Base-by-base conservation (phyloP, 2,888 invertebrate species). In the Hypolimnas misippus region DNA sequence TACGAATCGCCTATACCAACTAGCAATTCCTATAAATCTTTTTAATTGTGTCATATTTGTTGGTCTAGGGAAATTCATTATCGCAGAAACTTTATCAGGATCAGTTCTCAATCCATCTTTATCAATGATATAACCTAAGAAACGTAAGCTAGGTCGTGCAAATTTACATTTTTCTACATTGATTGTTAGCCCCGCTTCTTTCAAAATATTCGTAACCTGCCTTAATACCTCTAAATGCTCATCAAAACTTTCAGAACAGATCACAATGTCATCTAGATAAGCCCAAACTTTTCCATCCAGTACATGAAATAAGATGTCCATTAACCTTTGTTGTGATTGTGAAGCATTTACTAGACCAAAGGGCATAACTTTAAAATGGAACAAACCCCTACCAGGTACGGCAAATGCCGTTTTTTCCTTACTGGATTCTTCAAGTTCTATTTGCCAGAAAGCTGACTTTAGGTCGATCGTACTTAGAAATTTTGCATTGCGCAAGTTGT, bases 401-500 rank as follows among this genome's bases (percentile, higher is more conserved):
- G 61, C 61, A 50, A 69, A 66, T 2, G 57, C 61, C 0, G 66
- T 69, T 46, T 66, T 65, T 17, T 65, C 66, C 46, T 65, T 64
- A 16, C 62, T 50, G 10, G 60, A 8, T 38, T 67, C 67, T 0
- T 62, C 44, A 46, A 76, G 33, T 0, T 68, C 63, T 0, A 78
- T 64, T 64, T 79, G 77, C 72, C 74, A 76, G 64, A 76, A 79
- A 0, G 75, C 78, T 16, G 72, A 70, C 17, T 72, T 72, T 10
- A 75, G 61, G 56, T 75, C 74, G 10, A 72, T 57, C 0, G 66
- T 59, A n/a, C 55, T 56, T 8, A 68, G 44, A 29, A 25, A 68
- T 44, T 60, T 56, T 4, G 61, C 66, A 19, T 66, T 56, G 38
- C 53, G 54, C 2, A 68, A 42, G 16, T 51, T 66, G 17, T 65